These are phyloP conservation scores for Babyrousa celebensis DNA, from an alignment of 2,797 vertebrate species.

Conservation along the genomic window DNA sequence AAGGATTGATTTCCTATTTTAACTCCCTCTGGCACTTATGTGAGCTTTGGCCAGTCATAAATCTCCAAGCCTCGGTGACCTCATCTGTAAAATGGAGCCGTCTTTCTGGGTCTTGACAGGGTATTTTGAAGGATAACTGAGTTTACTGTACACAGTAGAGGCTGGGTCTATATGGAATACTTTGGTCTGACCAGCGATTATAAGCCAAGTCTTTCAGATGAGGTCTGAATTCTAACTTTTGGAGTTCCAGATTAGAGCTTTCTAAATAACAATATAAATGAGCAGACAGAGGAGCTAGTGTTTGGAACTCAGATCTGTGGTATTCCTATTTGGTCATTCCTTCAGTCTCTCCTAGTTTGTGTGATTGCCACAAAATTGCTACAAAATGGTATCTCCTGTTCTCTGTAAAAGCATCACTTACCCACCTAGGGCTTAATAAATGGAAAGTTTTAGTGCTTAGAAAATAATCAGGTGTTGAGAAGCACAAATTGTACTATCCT, in stretches of 20 bases:
- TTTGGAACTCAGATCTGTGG: not conserved
- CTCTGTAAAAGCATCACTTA: conserved; percentile 45
- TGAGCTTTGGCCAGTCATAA: not conserved
- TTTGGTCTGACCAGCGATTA: conserved; percentile 3
- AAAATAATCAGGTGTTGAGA: conserved; percentile 75
- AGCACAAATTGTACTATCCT: conserved; percentile 54
- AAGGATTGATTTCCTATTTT: not conserved
- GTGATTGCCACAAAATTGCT: conserved; percentile 33
- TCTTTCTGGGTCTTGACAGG: not conserved
- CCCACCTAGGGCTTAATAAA: conserved; percentile 33
- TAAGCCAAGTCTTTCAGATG: not conserved
- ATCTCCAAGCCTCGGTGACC: not conserved
- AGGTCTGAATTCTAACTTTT: conserved; percentile 1
- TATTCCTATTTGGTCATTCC: not conserved
- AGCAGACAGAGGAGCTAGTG: not conserved
- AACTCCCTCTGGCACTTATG: not conserved
- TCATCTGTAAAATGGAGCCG: not conserved
- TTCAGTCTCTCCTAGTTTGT: conserved; percentile 16
- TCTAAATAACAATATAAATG: not conserved
- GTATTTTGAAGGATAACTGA: not conserved
- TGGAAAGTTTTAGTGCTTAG: conserved; percentile 57
- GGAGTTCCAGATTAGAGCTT: not conserved
- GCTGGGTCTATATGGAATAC: not conserved
- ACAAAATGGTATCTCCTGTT: conserved; percentile 15
- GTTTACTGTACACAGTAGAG: not conserved